Evolutionary conservation across 2,888 invertebrate species (phyloP), one percentile per base, ranked within the genome.

Genomic region (Netelia fuscicornis): DNA sequence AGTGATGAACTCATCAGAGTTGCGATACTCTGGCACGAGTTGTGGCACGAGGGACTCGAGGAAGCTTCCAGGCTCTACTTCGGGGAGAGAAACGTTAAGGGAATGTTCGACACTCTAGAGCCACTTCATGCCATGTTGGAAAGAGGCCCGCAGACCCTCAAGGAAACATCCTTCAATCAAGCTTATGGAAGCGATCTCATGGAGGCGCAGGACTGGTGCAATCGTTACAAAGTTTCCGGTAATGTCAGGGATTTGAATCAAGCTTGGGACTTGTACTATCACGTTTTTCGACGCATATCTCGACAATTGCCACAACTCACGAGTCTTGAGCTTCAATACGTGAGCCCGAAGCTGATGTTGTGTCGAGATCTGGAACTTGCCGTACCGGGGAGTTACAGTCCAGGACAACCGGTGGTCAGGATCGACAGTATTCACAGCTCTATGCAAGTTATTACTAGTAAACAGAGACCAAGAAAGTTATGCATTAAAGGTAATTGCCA

Each of bases 221-320:
- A 97, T 91, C 96, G 98, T 90, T 99, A 97, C 93, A 97, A 96
- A 94, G 95, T 95, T 87, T 97, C 98, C 0, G 96, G 97, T 0
- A 97, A 97, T 89, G 96, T 97, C 5, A 96, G 98, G 88, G 99
- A 99, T 91, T 94, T 99, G 87, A 99, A 98, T 93, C 98, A 98
- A 93, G 99, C 99, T 2, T 99, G 99, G 99, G 99, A 99, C 93
- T 95, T 99, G 54, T 99, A 99, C 94, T 99, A 99, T 94, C 98
- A 99, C 93, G 99, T 99, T 75, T 99, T 99, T 94, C 96, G 99
- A 42, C 96, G 98, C 89, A 99, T 99, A 92, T 98, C 98, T 23
- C 96, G 98, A 23, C 99, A 99, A 94, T 94, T 99, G 88, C 98
- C 99, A 2, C 98, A 98, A 92, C 94, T 98, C 58, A 98, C 98